A percentile compares a stretch with the other conserved stretches of the same genome.
Conservation (phyloP, 2,888 invertebrate species). For the Leucophenga montana region DNA sequence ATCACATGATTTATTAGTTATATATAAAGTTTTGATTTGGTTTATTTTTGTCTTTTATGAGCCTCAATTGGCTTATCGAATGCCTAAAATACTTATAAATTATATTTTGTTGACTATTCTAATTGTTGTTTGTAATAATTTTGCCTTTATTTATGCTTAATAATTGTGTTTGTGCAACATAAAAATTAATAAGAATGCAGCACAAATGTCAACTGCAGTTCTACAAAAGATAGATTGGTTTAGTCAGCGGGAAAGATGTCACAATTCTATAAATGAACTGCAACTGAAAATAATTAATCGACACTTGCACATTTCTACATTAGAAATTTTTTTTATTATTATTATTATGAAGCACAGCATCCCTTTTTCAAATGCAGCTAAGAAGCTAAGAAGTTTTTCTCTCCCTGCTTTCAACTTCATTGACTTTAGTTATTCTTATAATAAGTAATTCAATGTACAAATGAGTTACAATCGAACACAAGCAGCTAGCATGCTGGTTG, state of each 20-base stretch:
- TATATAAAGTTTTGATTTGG: not conserved
- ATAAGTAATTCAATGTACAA: not conserved
- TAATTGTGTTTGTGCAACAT: not conserved
- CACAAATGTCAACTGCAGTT: not conserved
- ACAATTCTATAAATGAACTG: conserved; percentile 56
- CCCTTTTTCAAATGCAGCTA: too few species aligned
- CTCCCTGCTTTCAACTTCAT: too few species aligned
- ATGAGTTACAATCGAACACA: not conserved
- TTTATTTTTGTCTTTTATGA: not conserved
- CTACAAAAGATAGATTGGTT: too few species aligned
- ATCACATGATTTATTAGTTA: not conserved
- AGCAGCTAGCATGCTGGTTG: conserved; percentile 15
- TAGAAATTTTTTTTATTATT: conserved; percentile 14
- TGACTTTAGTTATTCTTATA: too few species aligned
- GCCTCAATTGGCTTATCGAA: too few species aligned
- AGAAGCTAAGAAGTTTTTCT: too few species aligned
- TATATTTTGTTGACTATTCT: too few species aligned
- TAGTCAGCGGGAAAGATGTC: conserved; percentile 51
- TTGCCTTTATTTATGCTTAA: not conserved
- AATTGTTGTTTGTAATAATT: too few species aligned
- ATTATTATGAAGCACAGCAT: too few species aligned
- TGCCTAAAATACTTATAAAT: too few species aligned
- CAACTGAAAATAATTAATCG: conserved; percentile 58
- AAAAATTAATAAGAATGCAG: too few species aligned
- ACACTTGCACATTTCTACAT: conserved; percentile 29